Conservation (phyloP, 2,113 vertebrate species). For the Pedetes capensis region DNA sequence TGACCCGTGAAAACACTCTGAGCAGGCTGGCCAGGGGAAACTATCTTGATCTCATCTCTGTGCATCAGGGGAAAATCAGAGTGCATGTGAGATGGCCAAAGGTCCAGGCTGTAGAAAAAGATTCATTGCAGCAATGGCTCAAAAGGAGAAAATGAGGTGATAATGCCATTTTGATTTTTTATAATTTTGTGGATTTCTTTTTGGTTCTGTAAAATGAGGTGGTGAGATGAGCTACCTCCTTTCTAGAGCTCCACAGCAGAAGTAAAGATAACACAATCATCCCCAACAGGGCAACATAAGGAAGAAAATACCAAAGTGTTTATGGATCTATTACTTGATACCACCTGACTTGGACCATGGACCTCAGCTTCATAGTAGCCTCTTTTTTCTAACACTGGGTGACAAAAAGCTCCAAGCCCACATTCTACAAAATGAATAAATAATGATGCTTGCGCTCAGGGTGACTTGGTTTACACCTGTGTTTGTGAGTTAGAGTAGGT, state of each 20-base stretch:
- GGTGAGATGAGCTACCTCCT: constrained; percentile 32
- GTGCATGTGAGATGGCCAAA: constrained; percentile 49
- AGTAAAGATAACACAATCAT: constrained; percentile 44
- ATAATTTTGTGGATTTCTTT: constrained; percentile 63
- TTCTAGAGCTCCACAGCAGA: constrained; percentile 41
- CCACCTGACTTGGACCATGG: not conserved
- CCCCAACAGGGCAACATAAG: not conserved
- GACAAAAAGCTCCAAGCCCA: not conserved
- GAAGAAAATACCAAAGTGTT: not conserved
- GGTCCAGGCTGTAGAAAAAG: constrained; percentile 36
- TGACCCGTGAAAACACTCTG: constrained; percentile 72
- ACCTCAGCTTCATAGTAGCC: not conserved
- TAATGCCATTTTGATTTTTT: constrained; percentile 8
- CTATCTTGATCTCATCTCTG: constrained; percentile 61
- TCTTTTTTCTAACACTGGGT: not conserved
- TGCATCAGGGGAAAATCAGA: constrained; percentile 46
- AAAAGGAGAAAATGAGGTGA: constrained; percentile 39
- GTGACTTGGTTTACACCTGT: not conserved
- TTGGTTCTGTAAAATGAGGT: constrained; percentile 31
- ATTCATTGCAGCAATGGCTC: not conserved
- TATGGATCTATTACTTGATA: not conserved
- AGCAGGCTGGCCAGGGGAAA: not conserved
- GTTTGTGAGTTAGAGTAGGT: not conserved
- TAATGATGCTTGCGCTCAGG: not conserved
- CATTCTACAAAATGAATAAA: not conserved